Conservation (phyloP, 2,797 vertebrate species). For the Oceanodroma leucorhoa region DNA sequence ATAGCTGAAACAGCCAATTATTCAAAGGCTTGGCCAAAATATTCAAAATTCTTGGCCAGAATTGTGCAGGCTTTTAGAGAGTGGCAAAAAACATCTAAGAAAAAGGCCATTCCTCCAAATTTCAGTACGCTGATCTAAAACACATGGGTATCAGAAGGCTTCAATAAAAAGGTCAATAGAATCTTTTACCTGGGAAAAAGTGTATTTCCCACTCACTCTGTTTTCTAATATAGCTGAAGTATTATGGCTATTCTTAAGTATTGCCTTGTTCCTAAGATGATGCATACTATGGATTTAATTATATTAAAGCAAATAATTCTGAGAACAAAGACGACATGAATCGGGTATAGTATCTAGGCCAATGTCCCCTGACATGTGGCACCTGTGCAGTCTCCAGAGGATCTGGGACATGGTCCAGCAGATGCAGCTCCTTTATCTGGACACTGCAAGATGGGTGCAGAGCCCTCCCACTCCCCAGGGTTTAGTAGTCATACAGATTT, state of each 20-base stretch:
- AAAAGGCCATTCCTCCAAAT: background rate
- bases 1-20: background rate
- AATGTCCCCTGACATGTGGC: background rate
- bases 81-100: background rate
- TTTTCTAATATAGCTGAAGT: background rate
- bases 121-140: background rate
- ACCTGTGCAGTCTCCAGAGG: background rate
- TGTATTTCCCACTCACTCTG: background rate
- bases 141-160: background rate
- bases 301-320: background rate
- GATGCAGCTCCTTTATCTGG: background rate
- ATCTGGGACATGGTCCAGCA: background rate
- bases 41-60: background rate
- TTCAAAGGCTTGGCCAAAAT: background rate
- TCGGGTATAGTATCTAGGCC: background rate
- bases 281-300: rapidly evolving
- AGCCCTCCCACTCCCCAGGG: background rate
- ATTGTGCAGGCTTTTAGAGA: background rate
- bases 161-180: background rate
- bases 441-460: background rate
- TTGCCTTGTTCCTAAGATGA: background rate
- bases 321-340: rapidly evolving
- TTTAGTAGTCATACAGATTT: rapidly evolving
- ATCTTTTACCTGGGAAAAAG: background rate
- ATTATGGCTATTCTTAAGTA: background rate